A percentile compares a stretch with the other conserved stretches of the same genome.
phyloP scores from a whole-genome alignment of 1,140 invertebrate species.

The Drosophila lini region DNA sequence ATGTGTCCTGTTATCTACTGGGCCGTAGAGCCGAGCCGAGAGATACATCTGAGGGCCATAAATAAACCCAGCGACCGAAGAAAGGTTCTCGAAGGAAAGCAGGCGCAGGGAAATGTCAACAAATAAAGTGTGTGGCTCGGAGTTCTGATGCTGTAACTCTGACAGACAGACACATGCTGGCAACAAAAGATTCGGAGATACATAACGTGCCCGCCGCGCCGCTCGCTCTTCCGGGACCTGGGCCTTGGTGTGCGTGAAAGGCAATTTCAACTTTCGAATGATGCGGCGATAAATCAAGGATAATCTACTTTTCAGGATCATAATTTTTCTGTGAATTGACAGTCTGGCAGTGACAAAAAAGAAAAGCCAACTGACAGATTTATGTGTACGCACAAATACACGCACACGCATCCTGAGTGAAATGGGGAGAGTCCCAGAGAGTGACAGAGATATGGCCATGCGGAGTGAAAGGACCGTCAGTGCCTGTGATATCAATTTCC shows the following conservation, averaged over 20 bases:
- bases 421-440: constrained; percentile 8
- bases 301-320: constrained; percentile 85
- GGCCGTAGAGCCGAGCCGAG: constrained; percentile 19
- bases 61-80: constrained; percentile 65
- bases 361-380: constrained; percentile 83
- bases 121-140: constrained; percentile 72
- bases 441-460: constrained; percentile 4
- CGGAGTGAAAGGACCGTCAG: constrained; percentile 51
- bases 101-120: constrained; percentile 67
- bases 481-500: constrained; percentile 80
- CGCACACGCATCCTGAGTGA: constrained; percentile 39
- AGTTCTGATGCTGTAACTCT: constrained; percentile 50
- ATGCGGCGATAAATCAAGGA: constrained; percentile 84
- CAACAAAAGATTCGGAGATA: constrained; percentile 76
- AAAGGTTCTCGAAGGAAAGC: constrained; percentile 40
- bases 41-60: constrained; percentile 61
- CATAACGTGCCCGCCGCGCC: constrained; percentile 47
- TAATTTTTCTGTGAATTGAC: constrained; percentile 84
- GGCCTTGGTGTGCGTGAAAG: constrained; percentile 38
- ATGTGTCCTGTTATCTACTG: constrained; percentile 57
- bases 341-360: constrained; percentile 80
- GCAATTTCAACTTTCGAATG: constrained; percentile 81
- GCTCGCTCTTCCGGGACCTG: not conserved
- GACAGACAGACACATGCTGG: constrained; percentile 70
- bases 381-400: constrained; percentile 75